Conservation (phyloP, 2,888 invertebrate genomes). For the Cheiracanthium punctorium region DNA sequence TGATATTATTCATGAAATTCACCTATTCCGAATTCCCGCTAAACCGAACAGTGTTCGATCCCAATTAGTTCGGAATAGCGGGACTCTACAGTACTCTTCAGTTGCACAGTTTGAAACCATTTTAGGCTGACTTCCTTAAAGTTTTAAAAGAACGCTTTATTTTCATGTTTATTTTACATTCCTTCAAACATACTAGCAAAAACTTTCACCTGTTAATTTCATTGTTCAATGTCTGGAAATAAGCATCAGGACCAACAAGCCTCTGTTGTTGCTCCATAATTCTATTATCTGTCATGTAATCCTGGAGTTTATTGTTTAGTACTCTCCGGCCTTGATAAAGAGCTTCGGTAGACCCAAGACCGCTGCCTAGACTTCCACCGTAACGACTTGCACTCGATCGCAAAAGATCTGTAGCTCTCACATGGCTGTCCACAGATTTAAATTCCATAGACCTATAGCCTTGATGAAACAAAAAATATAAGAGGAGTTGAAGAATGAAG, state of each 20-base stretch:
- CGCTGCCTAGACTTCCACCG: constrained; percentile 55
- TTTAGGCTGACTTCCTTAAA: no score
- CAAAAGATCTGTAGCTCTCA: constrained; percentile 40
- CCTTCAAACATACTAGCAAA: no score
- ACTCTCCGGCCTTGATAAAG: constrained; percentile 32
- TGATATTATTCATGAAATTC: no score
- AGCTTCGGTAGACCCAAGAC: constrained; percentile 37
- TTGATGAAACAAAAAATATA: neutral
- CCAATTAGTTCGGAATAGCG: no score
- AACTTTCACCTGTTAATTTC: constrained; percentile 57
- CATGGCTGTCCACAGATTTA: constrained; percentile 55
- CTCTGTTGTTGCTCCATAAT: constrained; percentile 53
- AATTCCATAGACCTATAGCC: constrained; percentile 59
- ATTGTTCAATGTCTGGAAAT: constrained; percentile 65
- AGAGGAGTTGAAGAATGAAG: neutral
- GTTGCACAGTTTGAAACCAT: no score
- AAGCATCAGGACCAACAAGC: constrained; percentile 38
- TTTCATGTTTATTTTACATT: no score
- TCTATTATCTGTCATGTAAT: constrained; percentile 33
- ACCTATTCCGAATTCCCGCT: no score
- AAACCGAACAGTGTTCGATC: no score
- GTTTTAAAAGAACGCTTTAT: no score
- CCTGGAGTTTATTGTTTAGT: constrained; percentile 34
- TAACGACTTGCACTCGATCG: constrained; percentile 45
- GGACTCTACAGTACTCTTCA: no score